A percentile compares a stretch with the other conserved stretches of the same genome.
These are phyloP conservation scores for Elanus axillaris DNA, from an alignment of 2,113 vertebrate genomes.

Conservation along the genomic window DNA sequence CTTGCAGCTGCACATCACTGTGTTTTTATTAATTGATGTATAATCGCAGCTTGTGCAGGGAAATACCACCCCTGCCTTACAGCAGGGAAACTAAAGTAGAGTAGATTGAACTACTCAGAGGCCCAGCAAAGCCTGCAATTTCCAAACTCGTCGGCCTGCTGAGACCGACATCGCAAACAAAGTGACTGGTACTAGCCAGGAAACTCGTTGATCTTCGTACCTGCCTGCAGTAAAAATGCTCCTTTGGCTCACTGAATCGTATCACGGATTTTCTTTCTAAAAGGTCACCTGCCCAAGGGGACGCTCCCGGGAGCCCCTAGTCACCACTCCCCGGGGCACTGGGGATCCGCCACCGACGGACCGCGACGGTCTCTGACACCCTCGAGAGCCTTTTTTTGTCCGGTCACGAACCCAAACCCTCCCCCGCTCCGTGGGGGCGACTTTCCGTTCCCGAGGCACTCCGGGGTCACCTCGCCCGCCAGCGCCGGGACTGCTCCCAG, in stretches of 20 bases:
- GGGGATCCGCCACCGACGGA: not conserved
- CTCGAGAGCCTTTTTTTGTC: not conserved
- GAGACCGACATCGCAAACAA: rapidly evolving
- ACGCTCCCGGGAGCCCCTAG: not conserved
- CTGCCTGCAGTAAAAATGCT: not conserved
- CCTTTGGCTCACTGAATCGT: not conserved
- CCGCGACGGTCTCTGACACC: rapidly evolving
- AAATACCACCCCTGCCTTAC: not conserved
- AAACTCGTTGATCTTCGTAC: not conserved
- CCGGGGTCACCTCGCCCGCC: not conserved
- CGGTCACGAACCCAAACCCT: not conserved
- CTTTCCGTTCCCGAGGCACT: not conserved
- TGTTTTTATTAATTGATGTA: not conserved
- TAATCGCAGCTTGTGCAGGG: rapidly evolving
- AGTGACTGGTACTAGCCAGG: rapidly evolving
- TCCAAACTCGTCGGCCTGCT: not conserved
- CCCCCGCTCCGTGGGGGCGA: not conserved
- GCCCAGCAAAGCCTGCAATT: not conserved
- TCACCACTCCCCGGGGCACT: not conserved
- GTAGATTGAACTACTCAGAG: rapidly evolving
- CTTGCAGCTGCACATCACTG: not conserved
- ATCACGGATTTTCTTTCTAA: rapidly evolving
- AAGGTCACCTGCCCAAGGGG: not conserved
- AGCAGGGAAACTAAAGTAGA: not conserved
- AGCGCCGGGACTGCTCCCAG: not conserved